A percentile compares a stretch with the other conserved stretches of the same genome.
Conservation (phyloP, 2,888 invertebrate species). For the Mesoligia furuncula region DNA sequence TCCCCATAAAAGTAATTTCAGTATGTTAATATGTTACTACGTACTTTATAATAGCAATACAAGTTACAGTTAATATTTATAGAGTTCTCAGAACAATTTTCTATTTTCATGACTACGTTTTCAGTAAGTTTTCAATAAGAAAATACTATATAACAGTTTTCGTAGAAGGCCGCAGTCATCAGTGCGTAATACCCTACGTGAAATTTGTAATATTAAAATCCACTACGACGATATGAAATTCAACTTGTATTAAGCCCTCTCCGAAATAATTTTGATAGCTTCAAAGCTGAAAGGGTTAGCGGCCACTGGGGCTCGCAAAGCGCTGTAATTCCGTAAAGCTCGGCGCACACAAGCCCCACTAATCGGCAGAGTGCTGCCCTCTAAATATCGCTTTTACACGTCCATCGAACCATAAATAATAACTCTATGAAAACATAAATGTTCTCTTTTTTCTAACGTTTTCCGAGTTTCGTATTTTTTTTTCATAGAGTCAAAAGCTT, state of each 20-base stretch:
- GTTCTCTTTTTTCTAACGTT: conserved; percentile 89
- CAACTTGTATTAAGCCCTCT: conserved; percentile 76
- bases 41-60: neutral
- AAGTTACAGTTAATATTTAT: conserved; percentile 3
- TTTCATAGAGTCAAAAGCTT: conserved; percentile 91
- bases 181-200: conserved; percentile 70
- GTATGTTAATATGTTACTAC: neutral
- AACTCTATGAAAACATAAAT: conserved; percentile 90
- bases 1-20: neutral
- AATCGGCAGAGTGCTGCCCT: conserved; percentile 89
- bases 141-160: conserved; percentile 53
- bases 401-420: conserved; percentile 89
- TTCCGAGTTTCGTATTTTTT: conserved; percentile 87
- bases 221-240: conserved; percentile 71
- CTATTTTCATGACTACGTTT: conserved; percentile 38
- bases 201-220: conserved; percentile 73
- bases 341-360: conserved; percentile 79
- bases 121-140: conserved; percentile 55
- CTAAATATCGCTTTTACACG: conserved; percentile 89
- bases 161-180: conserved; percentile 62
- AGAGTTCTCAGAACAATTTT: conserved; percentile 4
- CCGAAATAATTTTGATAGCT: conserved; percentile 87
- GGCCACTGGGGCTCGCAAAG: conserved; percentile 75
- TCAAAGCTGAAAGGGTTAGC: conserved; percentile 87
- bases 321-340: conserved; percentile 78